These are phyloP conservation scores for Netelia virgata DNA, from an alignment of 2,888 invertebrate species.

Conservation along the genomic window DNA sequence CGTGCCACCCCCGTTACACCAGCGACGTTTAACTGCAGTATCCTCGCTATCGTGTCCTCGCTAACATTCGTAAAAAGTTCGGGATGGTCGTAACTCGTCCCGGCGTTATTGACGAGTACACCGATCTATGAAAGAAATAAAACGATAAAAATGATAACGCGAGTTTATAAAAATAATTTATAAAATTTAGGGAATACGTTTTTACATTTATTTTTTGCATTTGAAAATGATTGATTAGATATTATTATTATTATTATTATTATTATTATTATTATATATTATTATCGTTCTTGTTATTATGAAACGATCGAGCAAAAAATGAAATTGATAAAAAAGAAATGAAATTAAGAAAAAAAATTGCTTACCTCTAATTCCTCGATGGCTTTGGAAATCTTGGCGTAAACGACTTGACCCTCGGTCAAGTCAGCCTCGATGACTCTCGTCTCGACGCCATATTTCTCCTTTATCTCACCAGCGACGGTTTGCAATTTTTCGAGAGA, in stretches of 20 bases:
- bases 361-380: constrained; percentile 86
- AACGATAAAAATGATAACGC: background rate
- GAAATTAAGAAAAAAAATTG: constrained; percentile 12
- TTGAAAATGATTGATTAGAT: too few relatives aligned
- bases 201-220: too few relatives aligned
- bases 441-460: constrained; percentile 90
- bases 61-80: constrained; percentile 84
- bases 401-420: constrained; percentile 90
- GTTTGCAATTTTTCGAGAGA: constrained; percentile 90
- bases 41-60: constrained; percentile 81
- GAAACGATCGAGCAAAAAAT: background rate
- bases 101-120: constrained; percentile 89
- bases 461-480: constrained; percentile 91
- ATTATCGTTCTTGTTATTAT: background rate
- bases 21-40: constrained; percentile 85
- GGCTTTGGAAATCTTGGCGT: constrained; percentile 89
- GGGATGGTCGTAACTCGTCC: constrained; percentile 88
- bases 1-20: constrained; percentile 87
- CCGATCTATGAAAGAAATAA: constrained; percentile 77
- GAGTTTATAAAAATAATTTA: background rate
- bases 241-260: too few relatives aligned
- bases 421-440: constrained; percentile 94
- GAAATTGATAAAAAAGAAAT: background rate
- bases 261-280: background rate
- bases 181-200: background rate